A percentile compares a stretch with the other conserved stretches of the same genome.
Evolutionary conservation across 2,888 invertebrate species (phyloP).

Genomic region (Therioaphis trifolii): DNA sequence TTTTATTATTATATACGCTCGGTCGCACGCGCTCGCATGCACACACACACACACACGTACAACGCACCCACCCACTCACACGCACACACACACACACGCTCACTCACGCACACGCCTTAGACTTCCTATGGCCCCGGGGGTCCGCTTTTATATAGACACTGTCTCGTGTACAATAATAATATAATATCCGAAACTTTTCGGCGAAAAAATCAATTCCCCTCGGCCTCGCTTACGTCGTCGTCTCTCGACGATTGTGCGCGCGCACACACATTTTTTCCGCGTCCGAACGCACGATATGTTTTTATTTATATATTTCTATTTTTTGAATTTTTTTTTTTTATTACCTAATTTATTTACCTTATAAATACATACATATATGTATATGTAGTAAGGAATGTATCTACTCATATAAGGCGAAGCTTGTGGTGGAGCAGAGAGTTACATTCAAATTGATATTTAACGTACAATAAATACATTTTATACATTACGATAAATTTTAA

Average conservation of each 20-base stretch:
- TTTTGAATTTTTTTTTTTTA: too few species aligned
- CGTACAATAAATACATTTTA: too few species aligned
- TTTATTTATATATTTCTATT: too few species aligned
- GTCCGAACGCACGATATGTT: too few species aligned
- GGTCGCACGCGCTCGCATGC: neutral
- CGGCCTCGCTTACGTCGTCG: neutral
- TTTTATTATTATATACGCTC: neutral
- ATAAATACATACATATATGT: too few species aligned
- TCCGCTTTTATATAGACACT: neutral
- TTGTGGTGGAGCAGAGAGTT: too few species aligned
- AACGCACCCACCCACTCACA: neutral
- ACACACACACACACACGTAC: neutral
- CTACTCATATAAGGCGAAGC: too few species aligned
- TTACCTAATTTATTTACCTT: too few species aligned
- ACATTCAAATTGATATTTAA: too few species aligned
- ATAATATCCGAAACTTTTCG: neutral
- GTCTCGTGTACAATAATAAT: neutral
- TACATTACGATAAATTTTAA: too few species aligned
- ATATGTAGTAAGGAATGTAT: too few species aligned
- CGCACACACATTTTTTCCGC: neutral
- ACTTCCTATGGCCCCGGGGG: slow-evolving; percentile 27
- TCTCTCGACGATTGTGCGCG: neutral
- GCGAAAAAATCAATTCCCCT: slow-evolving; percentile 26
- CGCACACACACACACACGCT: neutral
- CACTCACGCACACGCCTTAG: too few species aligned